Conservation (phyloP, 2,113 vertebrate genomes). For the Empidonax alnorum region DNA sequence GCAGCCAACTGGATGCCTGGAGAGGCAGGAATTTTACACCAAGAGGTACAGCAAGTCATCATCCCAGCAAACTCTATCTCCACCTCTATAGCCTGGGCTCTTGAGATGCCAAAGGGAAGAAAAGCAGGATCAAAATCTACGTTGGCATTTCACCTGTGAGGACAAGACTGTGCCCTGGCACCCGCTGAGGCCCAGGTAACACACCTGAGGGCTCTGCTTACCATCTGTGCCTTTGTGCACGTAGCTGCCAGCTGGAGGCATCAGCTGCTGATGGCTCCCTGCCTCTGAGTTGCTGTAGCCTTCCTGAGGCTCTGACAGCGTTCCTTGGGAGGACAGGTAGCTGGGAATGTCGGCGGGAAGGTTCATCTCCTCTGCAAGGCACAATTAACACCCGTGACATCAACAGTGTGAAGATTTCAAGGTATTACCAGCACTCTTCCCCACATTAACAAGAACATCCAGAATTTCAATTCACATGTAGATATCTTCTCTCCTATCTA, state of each 20-base stretch:
- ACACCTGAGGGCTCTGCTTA: constrained; percentile 39
- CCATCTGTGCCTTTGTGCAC: constrained; percentile 88
- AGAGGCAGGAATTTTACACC: not conserved
- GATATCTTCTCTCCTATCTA: not conserved
- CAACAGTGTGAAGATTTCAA: not conserved
- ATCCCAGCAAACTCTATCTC: not conserved
- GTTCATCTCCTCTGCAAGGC: constrained; percentile 90
- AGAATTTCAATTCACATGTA: not conserved
- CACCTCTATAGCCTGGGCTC: not conserved
- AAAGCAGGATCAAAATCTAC: not conserved
- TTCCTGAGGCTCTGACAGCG: constrained; percentile 93
- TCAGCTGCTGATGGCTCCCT: constrained; percentile 96
- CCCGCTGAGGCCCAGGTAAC: not conserved
- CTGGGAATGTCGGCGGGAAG: constrained; percentile 95
- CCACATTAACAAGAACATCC: not conserved
- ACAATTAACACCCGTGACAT: not conserved
- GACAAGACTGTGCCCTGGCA: not conserved
- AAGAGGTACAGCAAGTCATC: not conserved
- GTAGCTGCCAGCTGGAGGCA: constrained; percentile 88
- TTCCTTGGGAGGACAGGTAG: constrained; percentile 96
- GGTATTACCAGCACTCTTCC: not conserved
- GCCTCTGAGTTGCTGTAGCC: constrained; percentile 95
- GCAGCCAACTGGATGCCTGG: not conserved
- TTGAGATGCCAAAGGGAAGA: not conserved
- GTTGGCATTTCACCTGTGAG: not conserved